Base-by-base conservation (phyloP, 2,888 invertebrate genomes). In the Heliconius erato region DNA sequence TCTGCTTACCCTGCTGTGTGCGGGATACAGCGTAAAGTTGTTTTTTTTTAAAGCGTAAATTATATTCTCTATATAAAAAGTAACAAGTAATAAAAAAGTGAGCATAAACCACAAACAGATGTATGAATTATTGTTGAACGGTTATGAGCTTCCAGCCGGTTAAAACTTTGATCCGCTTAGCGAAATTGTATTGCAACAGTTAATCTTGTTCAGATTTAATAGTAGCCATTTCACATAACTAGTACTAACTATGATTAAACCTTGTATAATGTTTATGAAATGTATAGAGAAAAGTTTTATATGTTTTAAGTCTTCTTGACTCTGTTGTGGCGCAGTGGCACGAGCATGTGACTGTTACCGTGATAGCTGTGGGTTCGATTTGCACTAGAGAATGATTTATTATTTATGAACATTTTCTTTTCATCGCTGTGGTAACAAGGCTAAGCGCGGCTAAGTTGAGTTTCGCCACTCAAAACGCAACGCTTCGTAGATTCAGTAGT, bases 151-250 rank as follows among this genome's bases (percentile, higher is more conserved):
- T 76, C 40, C 76, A 63, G 54, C 74, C 54, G 54, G 63, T 63
- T 63, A 76, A 63, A 76, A 63, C 76, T 76, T 76, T 76, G 63
- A 76, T 76, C 63, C 76, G 63, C 63, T 76, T 59, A 76, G 63
- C 63, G 40, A 26, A 74, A 76, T 63, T 35, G 59, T 63, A 40
- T 76, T 76, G 63, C 76, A 26, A 76, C 76, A 76, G 76, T 76
- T 76, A 76, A 76, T 76, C 76, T 76, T 76, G 76, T 76, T 59
- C 40, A 76, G 26, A 76, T 76, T 76, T 76, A 76, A 76, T 76
- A 26, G 40, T n/a, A 16, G n/a, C 35, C 23, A 40, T 76, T 76
- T 40, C 76, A 35, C 16, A 26, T 63, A 76, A 63, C 54, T 59
- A 59, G 76, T 16, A 63, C n/a, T 14, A 35, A 63, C 63, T 63